Percentiles rank a stretch among this genome's conserved stretches.
Conservation (phyloP, 2,113 vertebrate genomes). For the Gnathonemus longibarbis region DNA sequence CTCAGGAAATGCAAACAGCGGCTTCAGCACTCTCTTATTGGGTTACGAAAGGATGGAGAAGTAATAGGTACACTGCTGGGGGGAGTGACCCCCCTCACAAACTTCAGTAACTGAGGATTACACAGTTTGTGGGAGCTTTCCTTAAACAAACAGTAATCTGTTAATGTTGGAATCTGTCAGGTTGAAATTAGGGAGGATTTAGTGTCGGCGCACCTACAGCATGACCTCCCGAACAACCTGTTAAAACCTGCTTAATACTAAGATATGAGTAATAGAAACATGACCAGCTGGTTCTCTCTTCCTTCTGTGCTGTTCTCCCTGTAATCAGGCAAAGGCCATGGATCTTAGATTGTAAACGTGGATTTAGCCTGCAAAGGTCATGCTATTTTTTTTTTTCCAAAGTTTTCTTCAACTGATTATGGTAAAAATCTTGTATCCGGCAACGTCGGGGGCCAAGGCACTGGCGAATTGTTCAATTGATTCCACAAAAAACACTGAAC, state of each 20-base stretch:
- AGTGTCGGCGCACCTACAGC: not conserved
- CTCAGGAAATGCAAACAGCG: constrained; percentile 32
- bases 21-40: constrained; percentile 29
- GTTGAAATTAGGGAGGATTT: not conserved
- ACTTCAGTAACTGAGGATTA: not conserved
- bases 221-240: not conserved
- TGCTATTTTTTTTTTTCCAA: not conserved
- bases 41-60: constrained; percentile 28
- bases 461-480: not conserved
- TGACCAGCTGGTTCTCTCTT: not conserved
- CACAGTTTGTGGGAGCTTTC: not conserved
- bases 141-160: constrained; percentile 6
- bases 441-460: not conserved
- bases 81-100: not conserved
- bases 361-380: not conserved
- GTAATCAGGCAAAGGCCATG: not conserved
- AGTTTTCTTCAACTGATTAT: not conserved
- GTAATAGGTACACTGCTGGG: constrained; percentile 9
- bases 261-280: not conserved
- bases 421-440: not conserved
- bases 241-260: not conserved
- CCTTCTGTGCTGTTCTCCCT: not conserved
- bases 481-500: not conserved
- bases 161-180: constrained; percentile 1
- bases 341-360: not conserved